phyloP scores from a whole-genome alignment of 2,797 vertebrate genomes.

The Lepilemur ruficaudatus region DNA sequence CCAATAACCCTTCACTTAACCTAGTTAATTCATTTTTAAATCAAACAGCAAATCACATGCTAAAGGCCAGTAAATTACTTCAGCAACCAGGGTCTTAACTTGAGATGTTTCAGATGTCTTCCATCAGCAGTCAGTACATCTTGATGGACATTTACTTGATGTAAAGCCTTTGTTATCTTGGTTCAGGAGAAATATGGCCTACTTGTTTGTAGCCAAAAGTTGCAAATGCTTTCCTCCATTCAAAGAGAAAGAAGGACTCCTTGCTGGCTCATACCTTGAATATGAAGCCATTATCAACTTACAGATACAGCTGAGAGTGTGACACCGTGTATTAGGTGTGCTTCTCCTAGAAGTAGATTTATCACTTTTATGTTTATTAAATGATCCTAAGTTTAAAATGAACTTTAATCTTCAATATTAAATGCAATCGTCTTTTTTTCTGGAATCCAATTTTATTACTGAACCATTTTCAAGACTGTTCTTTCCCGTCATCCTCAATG shows the following conservation, averaged over 20 bases:
- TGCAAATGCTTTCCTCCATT: slow-evolving; percentile 18
- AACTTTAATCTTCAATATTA: not conserved
- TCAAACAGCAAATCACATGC: slow-evolving; percentile 26
- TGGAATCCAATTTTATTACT: not conserved
- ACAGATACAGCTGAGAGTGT: not conserved
- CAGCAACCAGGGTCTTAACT: slow-evolving; percentile 17
- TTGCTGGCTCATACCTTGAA: not conserved
- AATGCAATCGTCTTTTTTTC: not conserved
- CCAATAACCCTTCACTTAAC: not conserved
- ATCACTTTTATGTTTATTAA: not conserved
- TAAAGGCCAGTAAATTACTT: slow-evolving; percentile 45
- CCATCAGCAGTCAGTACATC: not conserved
- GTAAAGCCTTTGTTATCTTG: slow-evolving; percentile 41
- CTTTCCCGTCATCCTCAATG: not conserved
- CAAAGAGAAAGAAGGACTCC: not conserved
- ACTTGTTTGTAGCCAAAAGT: slow-evolving; percentile 3
- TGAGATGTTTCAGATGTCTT: slow-evolving; percentile 53
- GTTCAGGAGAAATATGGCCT: not conserved
- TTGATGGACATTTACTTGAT: slow-evolving; percentile 26
- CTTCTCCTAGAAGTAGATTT: not conserved
- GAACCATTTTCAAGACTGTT: not conserved
- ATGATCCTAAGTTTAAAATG: not conserved
- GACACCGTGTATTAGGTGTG: not conserved
- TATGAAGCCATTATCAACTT: not conserved
- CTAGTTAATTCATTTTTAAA: slow-evolving; percentile 33